Evolutionary conservation across 92 coral and sea anemone genomes (phyloP).

Genomic region (Zoanthus gigantus): DNA sequence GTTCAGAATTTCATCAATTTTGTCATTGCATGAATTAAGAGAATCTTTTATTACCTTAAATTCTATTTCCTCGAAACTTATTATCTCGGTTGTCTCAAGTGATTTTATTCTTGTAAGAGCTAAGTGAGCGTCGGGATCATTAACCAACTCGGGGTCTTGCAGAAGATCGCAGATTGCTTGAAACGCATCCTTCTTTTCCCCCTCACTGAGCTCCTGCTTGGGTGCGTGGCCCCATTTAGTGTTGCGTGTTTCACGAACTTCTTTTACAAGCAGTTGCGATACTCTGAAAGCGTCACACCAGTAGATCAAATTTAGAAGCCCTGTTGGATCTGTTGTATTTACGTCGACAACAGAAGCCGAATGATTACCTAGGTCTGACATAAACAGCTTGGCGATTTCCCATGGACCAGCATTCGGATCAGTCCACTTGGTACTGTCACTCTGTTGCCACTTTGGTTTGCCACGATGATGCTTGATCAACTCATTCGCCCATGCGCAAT

Average conservation of each 20-base stretch:
- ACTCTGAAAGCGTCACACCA: conserved; percentile 71
- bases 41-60: conserved; percentile 38
- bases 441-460: conserved; percentile 80
- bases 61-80: conserved; percentile 59
- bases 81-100: conserved; percentile 39
- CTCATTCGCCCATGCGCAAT: conserved; percentile 82
- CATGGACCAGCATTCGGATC: conserved; percentile 79
- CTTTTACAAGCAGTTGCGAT: conserved; percentile 59
- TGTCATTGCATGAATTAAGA: conserved; percentile 10
- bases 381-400: conserved; percentile 88
- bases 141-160: conserved; percentile 72
- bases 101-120: conserved; percentile 51
- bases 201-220: conserved; percentile 57
- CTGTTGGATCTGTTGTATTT: conserved; percentile 75
- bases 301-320: conserved; percentile 75
- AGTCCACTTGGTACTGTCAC: conserved; percentile 75
- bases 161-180: conserved; percentile 60
- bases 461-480: conserved; percentile 48
- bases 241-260: conserved; percentile 72
- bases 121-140: conserved; percentile 59
- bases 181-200: conserved; percentile 75
- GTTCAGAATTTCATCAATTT: conserved; percentile 18
- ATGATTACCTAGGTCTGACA: conserved; percentile 73
- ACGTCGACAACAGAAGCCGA: conserved; percentile 54
- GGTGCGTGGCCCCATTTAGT: conserved; percentile 86